phyloP scores from a whole-genome alignment of 2,113 vertebrate species.

The Benthochromis sp. region DNA sequence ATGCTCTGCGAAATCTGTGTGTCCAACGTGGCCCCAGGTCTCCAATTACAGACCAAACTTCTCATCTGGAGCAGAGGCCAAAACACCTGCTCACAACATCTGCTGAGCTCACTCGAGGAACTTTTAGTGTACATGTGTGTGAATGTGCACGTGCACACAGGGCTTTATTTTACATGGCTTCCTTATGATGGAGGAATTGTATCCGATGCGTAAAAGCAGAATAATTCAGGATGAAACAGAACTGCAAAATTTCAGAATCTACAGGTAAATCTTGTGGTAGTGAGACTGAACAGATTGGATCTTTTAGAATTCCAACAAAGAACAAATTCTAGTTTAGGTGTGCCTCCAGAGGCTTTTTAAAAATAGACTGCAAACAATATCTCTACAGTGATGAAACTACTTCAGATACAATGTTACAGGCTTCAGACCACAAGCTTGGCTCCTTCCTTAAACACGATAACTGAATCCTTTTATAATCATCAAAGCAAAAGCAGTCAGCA shows the following conservation, averaged over 20 bases:
- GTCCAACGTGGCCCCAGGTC: constrained; percentile 8
- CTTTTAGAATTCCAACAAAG: not conserved
- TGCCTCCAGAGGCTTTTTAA: not conserved
- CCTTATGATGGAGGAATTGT: not conserved
- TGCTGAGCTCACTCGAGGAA: constrained; percentile 4
- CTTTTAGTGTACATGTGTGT: not conserved
- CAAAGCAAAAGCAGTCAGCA: not conserved
- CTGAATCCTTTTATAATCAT: not conserved
- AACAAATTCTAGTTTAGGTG: not conserved
- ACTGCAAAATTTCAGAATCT: not conserved
- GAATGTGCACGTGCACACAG: not conserved
- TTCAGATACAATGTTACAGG: not conserved
- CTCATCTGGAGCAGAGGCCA: constrained; percentile 31
- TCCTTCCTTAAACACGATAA: not conserved
- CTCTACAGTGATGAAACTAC: not conserved
- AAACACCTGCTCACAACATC: constrained; percentile 52
- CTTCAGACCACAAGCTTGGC: not conserved
- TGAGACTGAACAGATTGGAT: not conserved
- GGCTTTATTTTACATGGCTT: not conserved
- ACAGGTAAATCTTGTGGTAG: not conserved
- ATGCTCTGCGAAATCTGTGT: not conserved
- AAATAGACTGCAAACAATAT: not conserved
- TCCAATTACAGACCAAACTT: constrained; percentile 42
- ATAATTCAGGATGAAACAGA: not conserved
- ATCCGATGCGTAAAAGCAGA: not conserved